Evolutionary conservation across 2,113 vertebrate species (phyloP).

Genomic region (Xyliphius kryptos): DNA sequence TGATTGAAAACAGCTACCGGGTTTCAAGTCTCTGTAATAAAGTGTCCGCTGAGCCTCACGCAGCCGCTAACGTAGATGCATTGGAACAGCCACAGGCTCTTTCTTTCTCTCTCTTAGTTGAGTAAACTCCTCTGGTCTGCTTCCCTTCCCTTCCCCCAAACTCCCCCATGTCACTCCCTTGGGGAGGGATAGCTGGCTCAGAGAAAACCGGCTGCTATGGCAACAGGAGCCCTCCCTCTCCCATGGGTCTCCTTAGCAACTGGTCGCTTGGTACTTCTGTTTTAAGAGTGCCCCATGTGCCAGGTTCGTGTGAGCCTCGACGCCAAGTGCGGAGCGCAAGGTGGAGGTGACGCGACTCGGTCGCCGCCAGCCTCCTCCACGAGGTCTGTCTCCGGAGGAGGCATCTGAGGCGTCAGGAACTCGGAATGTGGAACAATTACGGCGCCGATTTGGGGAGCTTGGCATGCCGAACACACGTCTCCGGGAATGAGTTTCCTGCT

Average conservation of each 20-base stretch:
- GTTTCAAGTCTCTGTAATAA: too few relatives aligned
- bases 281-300: conserved; percentile 70
- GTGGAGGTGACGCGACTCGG: conserved; percentile 33
- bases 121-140: conserved; percentile 12
- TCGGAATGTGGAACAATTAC: conserved; percentile 66
- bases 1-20: too few relatives aligned
- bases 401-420: conserved; percentile 23
- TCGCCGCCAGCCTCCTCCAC: conserved; percentile 35
- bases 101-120: conserved; percentile 11
- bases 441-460: conserved; percentile 59
- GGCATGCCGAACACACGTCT: conserved; percentile 52
- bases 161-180: conserved; percentile 61
- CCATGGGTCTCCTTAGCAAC: conserved; percentile 79
- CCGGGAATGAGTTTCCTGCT: conserved; percentile 56
- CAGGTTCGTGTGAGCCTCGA: conserved; percentile 53
- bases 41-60: too few relatives aligned
- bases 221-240: conserved; percentile 75
- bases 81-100: conserved; percentile 2
- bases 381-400: too few relatives aligned
- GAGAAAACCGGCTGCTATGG: conserved; percentile 71
- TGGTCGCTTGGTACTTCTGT: conserved; percentile 72
- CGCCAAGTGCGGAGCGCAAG: conserved; percentile 44
- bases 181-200: conserved; percentile 66
- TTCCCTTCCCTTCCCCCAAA: conserved; percentile 49
- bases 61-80: too few relatives aligned